Base-by-base conservation (phyloP, 2,888 invertebrate genomes). In the Drosophila anomalata region DNA sequence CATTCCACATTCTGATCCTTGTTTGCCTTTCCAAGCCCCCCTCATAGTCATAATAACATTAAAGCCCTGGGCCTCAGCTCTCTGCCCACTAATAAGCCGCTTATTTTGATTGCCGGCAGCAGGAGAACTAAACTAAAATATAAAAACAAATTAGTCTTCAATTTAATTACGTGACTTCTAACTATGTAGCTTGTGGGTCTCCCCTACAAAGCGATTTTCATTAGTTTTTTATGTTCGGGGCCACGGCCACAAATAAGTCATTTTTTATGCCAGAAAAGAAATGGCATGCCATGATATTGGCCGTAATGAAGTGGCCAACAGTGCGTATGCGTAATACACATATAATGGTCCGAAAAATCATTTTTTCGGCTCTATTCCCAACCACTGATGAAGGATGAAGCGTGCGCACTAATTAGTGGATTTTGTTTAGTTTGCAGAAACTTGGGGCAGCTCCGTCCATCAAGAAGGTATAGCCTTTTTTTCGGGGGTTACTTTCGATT, bases 161-260 rank as follows among this genome's bases (percentile, higher is more conserved):
- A 76, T 77, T 81, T 78, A 81, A 78, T 81, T 77, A 75, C 69
- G 71, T 73, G 78, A 72, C 75, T 78, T 72, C 63, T 61, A 68
- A 55, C 52, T 9, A 29, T 29, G 9, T 29, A 3, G 9, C 2
- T 2, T 22, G 29, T 29, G 54, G n/a, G 42, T 8, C 20, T 39
- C 24, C 29, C 46, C 11, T 9, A 8, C 39, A 36, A 51, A 47
- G 39, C 50, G 20, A 52, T 47, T 36, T 61, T 75, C 61, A 67
- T 65, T 59, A 42, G 57, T 58, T 41, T 65, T 77, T 74, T 61
- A 76, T 77, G 77, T 66, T 74, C 71, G 41, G 72, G 0, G 69
- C 47, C 42, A 39, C 39, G 39, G 60, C 50, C 54, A 53, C 61
- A 73, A 76, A 78, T 79, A 74, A 74, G 52, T 74, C 63, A 56